These are phyloP conservation scores for Hyposoter dolosus DNA, from an alignment of 2,888 invertebrate species.

Conservation along the genomic window DNA sequence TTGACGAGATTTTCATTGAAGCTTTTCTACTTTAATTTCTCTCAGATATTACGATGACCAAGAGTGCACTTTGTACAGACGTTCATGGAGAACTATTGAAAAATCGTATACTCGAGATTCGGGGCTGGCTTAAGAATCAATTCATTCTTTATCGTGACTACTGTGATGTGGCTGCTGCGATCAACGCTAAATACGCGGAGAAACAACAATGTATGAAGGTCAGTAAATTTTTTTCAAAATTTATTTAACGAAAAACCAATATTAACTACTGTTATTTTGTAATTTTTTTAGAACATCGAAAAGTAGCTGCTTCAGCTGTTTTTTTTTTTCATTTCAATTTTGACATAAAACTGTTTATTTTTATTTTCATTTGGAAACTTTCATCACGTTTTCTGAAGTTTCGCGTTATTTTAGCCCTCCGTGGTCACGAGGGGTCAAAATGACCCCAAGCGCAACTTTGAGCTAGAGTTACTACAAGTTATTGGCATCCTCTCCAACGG, in stretches of 20 bases:
- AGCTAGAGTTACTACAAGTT: too few species aligned
- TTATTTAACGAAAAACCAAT: neutral
- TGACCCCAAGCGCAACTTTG: too few species aligned
- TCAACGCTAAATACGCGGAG: slow-evolving; percentile 76
- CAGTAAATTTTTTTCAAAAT: neutral
- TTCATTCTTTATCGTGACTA: slow-evolving; percentile 77
- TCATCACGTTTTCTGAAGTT: neutral
- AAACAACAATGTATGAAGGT: slow-evolving; percentile 73
- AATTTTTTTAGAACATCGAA: neutral
- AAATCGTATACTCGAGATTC: slow-evolving; percentile 74
- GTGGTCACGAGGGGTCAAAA: too few species aligned
- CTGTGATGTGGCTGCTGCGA: slow-evolving; percentile 73
- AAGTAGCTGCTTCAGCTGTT: neutral
- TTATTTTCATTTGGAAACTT: neutral
- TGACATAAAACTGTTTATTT: too few species aligned
- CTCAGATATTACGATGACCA: slow-evolving; percentile 19
- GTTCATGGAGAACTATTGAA: slow-evolving; percentile 63
- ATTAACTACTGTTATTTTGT: neutral
- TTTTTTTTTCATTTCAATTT: neutral
- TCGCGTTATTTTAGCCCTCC: neutral
- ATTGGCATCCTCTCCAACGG: too few species aligned
- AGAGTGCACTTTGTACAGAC: slow-evolving; percentile 6
- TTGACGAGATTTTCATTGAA: slow-evolving; percentile 22
- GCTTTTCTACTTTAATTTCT: neutral
- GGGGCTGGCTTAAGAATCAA: slow-evolving; percentile 78